A percentile compares a stretch with the other conserved stretches of the same genome.
These are phyloP conservation scores for Macroglossus sobrinus DNA, from an alignment of 2,113 vertebrate species.

Conservation along the genomic window DNA sequence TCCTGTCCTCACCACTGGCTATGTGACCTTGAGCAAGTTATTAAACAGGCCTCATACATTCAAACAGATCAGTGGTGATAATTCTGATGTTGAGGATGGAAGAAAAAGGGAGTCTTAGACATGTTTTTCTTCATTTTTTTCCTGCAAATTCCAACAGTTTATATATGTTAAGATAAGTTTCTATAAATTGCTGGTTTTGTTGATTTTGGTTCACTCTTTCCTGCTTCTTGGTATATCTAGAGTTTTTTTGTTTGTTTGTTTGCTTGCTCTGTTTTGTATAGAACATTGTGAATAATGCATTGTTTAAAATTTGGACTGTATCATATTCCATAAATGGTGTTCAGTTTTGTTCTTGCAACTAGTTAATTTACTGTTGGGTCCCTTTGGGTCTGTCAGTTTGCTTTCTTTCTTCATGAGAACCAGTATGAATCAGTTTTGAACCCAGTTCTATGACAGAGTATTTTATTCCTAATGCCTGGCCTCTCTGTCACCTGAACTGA, in stretches of 20 bases:
- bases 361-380: neutral
- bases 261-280: neutral
- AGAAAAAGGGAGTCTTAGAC: neutral
- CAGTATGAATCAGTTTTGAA: neutral
- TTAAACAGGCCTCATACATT: neutral
- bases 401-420: neutral
- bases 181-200: neutral
- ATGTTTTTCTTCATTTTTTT: neutral
- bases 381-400: neutral
- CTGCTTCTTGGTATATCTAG: neutral
- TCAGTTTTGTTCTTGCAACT: neutral
- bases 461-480: neutral
- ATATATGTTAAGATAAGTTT: neutral
- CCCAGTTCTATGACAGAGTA: neutral
- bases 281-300: neutral
- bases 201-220: neutral
- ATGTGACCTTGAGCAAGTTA: neutral
- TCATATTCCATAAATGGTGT: neutral
- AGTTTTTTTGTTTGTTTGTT: neutral
- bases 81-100: neutral
- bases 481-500: neutral
- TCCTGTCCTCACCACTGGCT: neutral
- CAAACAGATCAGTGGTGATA: neutral
- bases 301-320: neutral
- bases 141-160: neutral